Base-by-base conservation (phyloP, 2,888 invertebrate species). In the Ectropis crepuscularia region DNA sequence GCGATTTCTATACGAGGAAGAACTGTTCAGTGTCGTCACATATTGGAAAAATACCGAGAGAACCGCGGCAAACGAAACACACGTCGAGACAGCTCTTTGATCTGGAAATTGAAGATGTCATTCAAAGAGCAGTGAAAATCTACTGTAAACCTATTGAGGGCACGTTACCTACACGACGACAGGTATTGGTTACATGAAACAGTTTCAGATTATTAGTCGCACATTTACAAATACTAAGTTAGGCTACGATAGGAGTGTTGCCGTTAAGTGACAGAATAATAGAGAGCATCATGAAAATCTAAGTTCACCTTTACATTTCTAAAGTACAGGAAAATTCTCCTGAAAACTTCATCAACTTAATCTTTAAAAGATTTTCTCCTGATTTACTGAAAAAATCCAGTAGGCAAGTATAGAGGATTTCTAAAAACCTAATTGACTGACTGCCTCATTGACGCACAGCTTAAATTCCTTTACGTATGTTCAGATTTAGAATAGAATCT, bases 31-130 rank as follows among this genome's bases (percentile, higher is more conserved):
- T 57, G 55, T 57, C 50, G 45, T 47, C 67, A 65, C 64, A 72
- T 72, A 72, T 73, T 69, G 69, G 64, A 73, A 72, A 69, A 69
- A 68, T 67, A 69, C 70, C 73, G 70, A 76, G 76, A 77, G 72
- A 76, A 73, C 71, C 71, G 70, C 72, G 61, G 70, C 74, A 72
- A 71, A 74, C 68, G 72, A 71, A 74, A 74, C 74, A 73, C 71
- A 73, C 64, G 69, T 60, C 65, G 70, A 53, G 69, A 63, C 67
- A 49, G 57, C 62, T 72, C 78, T 79, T 80, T 79, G 76, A 79
- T 74, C 75, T 71, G 71, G 72, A 76, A 79, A 78, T 78, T 78
- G 77, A 76, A 78, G 73, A 76, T 77, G 78, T 76, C 78, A 76
- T 78, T 78, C 75, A 76, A 71, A 77, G 69, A 74, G 63, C 66